phyloP scores from a whole-genome alignment of 2,113 vertebrate species.

The Perca fluviatilis region DNA sequence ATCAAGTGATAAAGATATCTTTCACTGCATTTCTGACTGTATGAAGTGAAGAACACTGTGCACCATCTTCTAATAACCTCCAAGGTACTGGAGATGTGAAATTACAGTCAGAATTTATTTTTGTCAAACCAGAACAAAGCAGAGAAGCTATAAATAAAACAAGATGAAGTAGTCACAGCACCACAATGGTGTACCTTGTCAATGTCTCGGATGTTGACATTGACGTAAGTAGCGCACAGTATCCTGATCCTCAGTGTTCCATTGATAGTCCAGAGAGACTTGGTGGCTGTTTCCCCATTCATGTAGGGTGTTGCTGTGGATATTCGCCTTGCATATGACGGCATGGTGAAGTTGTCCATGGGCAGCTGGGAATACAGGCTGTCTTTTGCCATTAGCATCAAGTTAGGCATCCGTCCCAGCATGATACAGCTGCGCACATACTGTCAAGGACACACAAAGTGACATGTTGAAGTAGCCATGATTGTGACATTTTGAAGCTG shows the following conservation, averaged over 20 bases:
- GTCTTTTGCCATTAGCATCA: conserved; percentile 99
- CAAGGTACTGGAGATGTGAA: neutral
- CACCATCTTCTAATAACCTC: conserved; percentile 10
- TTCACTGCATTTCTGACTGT: neutral
- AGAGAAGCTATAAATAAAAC: neutral
- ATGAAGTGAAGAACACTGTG: neutral
- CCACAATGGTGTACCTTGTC: conserved; percentile 89
- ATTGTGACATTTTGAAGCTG: conserved; percentile 29
- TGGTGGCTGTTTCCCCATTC: conserved; percentile 97
- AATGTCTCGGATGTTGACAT: conserved; percentile 99
- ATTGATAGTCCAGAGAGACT: conserved; percentile 93
- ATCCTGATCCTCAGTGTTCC: conserved; percentile 94
- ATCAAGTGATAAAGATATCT: neutral
- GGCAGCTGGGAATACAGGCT: conserved; percentile 97
- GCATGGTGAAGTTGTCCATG: conserved; percentile 96
- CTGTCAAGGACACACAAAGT: conserved; percentile 78
- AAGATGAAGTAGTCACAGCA: neutral
- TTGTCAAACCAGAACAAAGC: conserved; percentile 11
- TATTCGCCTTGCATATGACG: conserved; percentile 95
- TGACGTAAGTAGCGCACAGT: conserved; percentile 98
- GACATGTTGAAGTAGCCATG: conserved; percentile 13
- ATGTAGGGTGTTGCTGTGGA: conserved; percentile 99
- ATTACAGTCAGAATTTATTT: conserved; percentile 16
- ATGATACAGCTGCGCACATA: conserved; percentile 99
- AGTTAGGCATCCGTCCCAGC: conserved; percentile 97